Conservation (phyloP, 2,888 invertebrate genomes). For the Drosophila cognata region DNA sequence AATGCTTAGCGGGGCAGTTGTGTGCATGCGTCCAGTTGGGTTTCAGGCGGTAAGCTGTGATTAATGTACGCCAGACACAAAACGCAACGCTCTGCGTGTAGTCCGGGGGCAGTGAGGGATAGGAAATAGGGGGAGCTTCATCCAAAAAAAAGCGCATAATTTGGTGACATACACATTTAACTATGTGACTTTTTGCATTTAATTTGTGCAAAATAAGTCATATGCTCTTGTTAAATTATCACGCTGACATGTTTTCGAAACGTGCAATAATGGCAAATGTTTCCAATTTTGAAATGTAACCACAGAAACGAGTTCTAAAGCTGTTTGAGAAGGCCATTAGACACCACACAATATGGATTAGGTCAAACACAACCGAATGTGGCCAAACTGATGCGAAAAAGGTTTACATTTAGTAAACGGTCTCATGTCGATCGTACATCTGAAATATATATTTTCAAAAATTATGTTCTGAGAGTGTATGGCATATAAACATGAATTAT, state of each 20-base stretch:
- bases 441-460: background rate
- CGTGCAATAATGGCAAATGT: constrained; percentile 66
- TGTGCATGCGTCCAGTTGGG: constrained; percentile 27
- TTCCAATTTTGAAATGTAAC: constrained; percentile 48
- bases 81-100: background rate
- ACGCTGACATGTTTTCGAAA: constrained; percentile 73
- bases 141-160: constrained; percentile 33
- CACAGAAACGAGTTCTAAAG: constrained; percentile 7
- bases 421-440: background rate
- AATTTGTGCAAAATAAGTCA: constrained; percentile 36
- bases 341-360: constrained; percentile 4
- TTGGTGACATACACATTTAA: constrained; percentile 50
- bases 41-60: constrained; percentile 50
- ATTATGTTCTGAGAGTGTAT: background rate
- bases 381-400: background rate
- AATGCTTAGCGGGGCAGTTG: constrained; percentile 29
- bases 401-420: background rate
- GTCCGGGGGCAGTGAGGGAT: background rate
- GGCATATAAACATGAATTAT: background rate
- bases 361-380: background rate
- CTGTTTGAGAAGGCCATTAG: constrained; percentile 39
- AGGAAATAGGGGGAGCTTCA: background rate
- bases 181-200: constrained; percentile 67
- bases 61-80: constrained; percentile 12
- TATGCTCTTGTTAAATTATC: constrained; percentile 57